These are phyloP conservation scores for Glaucidium brasilianum DNA, from an alignment of 2,113 vertebrate species.

Conservation along the genomic window DNA sequence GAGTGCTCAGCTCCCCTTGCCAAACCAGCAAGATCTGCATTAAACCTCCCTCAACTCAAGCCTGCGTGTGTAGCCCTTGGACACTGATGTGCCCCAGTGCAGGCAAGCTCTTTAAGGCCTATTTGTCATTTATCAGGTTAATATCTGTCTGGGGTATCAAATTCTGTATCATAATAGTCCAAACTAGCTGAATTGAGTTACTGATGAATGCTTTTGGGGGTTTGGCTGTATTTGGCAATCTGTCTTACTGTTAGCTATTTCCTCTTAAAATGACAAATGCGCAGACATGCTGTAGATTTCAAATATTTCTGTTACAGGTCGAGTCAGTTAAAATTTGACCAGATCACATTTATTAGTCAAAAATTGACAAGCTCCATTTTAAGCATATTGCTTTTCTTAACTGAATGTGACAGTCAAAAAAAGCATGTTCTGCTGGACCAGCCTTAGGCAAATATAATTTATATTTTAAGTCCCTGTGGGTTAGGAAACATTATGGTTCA, in stretches of 20 bases:
- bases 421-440: not conserved
- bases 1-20: not conserved
- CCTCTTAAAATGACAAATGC: not conserved
- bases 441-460: not conserved
- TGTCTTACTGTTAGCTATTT: not conserved
- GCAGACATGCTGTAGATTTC: not conserved
- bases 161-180: not conserved
- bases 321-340: not conserved
- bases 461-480: not conserved
- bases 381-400: not conserved
- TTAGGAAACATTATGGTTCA: not conserved
- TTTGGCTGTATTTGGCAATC: not conserved
- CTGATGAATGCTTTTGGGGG: not conserved
- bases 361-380: not conserved
- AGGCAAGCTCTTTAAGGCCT: not conserved
- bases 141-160: not conserved
- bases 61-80: not conserved
- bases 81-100: rapidly evolving
- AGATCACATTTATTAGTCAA: not conserved
- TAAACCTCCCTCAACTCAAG: not conserved
- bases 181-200: not conserved
- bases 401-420: not conserved
- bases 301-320: not conserved
- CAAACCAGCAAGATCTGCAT: not conserved
- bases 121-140: not conserved